Conservation (phyloP, 2,888 invertebrate genomes). For the Mystacides longicornis region DNA sequence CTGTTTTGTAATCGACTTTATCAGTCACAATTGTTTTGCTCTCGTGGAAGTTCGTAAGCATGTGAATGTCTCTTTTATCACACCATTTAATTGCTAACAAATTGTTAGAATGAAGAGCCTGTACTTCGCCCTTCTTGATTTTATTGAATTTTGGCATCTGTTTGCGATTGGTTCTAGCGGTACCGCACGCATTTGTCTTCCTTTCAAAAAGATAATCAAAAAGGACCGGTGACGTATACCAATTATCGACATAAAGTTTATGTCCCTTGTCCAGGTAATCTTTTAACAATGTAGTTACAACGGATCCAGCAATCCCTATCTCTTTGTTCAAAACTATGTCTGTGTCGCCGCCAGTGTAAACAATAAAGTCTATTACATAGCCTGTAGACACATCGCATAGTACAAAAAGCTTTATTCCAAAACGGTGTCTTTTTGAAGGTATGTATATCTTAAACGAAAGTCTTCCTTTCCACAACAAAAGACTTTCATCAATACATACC, state of each 20-base stretch:
- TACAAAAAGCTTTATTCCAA: constrained; percentile 13
- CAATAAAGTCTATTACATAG: constrained; percentile 4
- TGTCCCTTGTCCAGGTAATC: constrained; percentile 11
- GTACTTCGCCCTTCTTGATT: constrained; percentile 1
- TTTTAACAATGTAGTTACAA: constrained; percentile 7
- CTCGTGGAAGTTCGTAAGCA: neutral
- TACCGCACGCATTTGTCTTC: constrained; percentile 8
- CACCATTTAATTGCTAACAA: constrained; percentile 1
- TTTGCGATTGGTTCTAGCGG: neutral
- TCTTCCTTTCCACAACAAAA: constrained; percentile 3
- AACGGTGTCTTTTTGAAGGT: constrained; percentile 1
- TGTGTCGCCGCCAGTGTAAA: constrained; percentile 6
- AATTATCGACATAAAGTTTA: constrained; percentile 7
- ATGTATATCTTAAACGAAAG: constrained; percentile 5
- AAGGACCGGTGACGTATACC: constrained; percentile 10
- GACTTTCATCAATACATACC: neutral
- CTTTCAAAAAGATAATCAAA: constrained; percentile 1
- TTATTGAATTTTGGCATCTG: constrained; percentile 12
- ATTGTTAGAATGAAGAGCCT: neutral
- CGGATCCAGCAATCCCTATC: constrained; percentile 7
- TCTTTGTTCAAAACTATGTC: neutral
- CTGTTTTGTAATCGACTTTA: neutral
- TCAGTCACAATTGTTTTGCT: neutral
- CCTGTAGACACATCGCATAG: constrained; percentile 1
- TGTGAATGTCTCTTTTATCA: constrained; percentile 2